Percentiles rank a stretch among this genome's conserved stretches.
phyloP scores from a whole-genome alignment of 2,888 invertebrate genomes.

The Sthenelais limicola region DNA sequence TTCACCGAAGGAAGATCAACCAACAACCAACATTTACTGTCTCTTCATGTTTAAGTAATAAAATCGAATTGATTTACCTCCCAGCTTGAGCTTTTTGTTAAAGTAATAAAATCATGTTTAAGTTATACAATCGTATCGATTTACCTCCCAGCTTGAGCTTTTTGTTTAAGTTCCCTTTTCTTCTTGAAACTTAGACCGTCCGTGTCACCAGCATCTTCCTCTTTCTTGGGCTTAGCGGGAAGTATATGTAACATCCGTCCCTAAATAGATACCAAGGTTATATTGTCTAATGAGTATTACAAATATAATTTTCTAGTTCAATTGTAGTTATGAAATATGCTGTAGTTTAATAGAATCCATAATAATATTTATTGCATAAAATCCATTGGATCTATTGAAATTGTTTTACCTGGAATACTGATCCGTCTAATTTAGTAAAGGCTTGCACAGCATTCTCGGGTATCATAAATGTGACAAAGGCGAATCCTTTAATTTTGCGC shows the following conservation, averaged over 20 bases:
- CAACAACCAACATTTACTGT: too few relatives aligned
- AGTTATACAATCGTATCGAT: too few relatives aligned
- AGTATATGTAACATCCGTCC: slow-evolving; percentile 95
- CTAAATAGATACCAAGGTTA: slow-evolving; percentile 56
- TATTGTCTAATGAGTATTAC: too few relatives aligned
- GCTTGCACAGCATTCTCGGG: slow-evolving; percentile 96
- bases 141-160: slow-evolving; percentile 78
- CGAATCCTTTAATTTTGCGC: slow-evolving; percentile 92
- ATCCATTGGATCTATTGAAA: too few relatives aligned
- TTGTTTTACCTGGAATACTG: slow-evolving; percentile 79
- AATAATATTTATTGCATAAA: too few relatives aligned
- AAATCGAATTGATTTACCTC: too few relatives aligned
- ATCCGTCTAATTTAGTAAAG: slow-evolving; percentile 90
- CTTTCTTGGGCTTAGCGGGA: slow-evolving; percentile 83
- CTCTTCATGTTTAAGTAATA: too few relatives aligned
- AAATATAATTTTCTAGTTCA: too few relatives aligned
- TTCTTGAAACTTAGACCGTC: slow-evolving; percentile 85
- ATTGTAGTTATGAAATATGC: too few relatives aligned
- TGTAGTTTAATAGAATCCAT: too few relatives aligned
- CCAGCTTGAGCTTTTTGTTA: slow-evolving; percentile 80
- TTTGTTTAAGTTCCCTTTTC: slow-evolving; percentile 83
- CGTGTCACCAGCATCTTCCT: slow-evolving; percentile 76
- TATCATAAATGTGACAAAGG: slow-evolving; percentile 91
- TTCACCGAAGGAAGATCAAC: too few relatives aligned
- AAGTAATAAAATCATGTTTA: too few relatives aligned